Evolutionary conservation across 1,140 invertebrate genomes (phyloP), one percentile per base, ranked within the genome.

Genomic region (Drosophila kurseongensis): DNA sequence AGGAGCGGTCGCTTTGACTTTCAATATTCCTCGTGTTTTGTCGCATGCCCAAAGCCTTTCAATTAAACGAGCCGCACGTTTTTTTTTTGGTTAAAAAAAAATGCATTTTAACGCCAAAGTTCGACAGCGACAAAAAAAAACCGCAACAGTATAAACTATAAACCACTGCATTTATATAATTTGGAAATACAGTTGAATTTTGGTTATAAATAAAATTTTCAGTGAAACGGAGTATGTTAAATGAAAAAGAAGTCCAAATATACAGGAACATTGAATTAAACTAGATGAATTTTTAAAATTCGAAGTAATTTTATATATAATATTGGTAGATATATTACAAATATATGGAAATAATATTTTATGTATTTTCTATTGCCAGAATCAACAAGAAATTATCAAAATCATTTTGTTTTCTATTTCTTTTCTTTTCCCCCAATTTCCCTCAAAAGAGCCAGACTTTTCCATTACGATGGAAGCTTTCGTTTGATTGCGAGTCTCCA

Each of bases 41-140:
- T 75, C 59, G 76, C 73, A 80, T 84, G 76, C 73, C 81, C 81
- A 80, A 85, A 77, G 82, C 69, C 71, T 75, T 81, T 86, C 75
- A 78, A 82, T 81, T 85, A 78, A 86, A 72, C 56, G 60, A 78
- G 58, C 54, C 42, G 69, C 81, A 85, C 81, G 82, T 80, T 84
- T 79, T 65, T 78, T 67, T 61, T 55, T 42, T 18, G 16, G 44
- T 16, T 32, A 4, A 42, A 75, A 35, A 35, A 77, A 72, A 82
- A 69, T 69, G 63, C 40, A 82, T 74, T 82, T 82, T 73, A 81
- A 78, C 78, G 74, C 78, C 74, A 80, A 76, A 82, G 51, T 75
- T 80, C 77, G 62, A 77, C 62, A 63, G 72, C 51, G 38, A 51
- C 32, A 66, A 75, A 76, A 59, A 8, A 18, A 62, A 45, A 44